These are phyloP conservation scores for Ophion slaviceki DNA, from an alignment of 2,888 invertebrate genomes.

Conservation along the genomic window DNA sequence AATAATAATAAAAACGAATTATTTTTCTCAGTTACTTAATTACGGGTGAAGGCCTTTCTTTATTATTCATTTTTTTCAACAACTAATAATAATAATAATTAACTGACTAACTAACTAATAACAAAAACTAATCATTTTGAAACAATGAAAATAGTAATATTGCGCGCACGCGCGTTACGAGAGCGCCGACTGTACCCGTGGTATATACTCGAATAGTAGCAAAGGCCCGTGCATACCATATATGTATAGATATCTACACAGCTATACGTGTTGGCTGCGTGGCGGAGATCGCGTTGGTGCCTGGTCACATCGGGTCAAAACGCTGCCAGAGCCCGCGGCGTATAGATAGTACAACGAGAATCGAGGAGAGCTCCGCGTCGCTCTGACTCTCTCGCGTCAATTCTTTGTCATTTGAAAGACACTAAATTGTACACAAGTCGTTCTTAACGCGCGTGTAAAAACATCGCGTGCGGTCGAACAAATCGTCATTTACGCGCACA, in stretches of 20 bases:
- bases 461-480: constrained; percentile 22
- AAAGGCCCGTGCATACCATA: constrained; percentile 23
- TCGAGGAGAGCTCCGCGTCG: constrained; percentile 36
- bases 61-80: too few relatives aligned
- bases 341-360: constrained; percentile 32
- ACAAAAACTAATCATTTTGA: too few relatives aligned
- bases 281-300: constrained; percentile 40
- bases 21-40: too few relatives aligned
- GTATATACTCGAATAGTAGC: constrained; percentile 19
- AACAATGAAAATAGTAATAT: neutral
- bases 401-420: constrained; percentile 1
- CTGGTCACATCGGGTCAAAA: constrained; percentile 62
- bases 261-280: neutral
- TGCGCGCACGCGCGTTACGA: neutral
- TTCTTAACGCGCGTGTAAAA: neutral
- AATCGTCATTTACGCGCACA: constrained; percentile 45
- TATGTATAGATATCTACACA: constrained; percentile 1
- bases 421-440: constrained; percentile 1
- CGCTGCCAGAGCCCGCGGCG: constrained; percentile 53
- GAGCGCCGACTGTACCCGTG: constrained; percentile 7
- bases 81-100: too few relatives aligned
- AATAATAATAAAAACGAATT: too few relatives aligned
- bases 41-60: too few relatives aligned
- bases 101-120: too few relatives aligned
- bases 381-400: constrained; percentile 17